These are phyloP conservation scores for Ceramica pisi DNA, from an alignment of 2,888 invertebrate genomes.

Conservation along the genomic window DNA sequence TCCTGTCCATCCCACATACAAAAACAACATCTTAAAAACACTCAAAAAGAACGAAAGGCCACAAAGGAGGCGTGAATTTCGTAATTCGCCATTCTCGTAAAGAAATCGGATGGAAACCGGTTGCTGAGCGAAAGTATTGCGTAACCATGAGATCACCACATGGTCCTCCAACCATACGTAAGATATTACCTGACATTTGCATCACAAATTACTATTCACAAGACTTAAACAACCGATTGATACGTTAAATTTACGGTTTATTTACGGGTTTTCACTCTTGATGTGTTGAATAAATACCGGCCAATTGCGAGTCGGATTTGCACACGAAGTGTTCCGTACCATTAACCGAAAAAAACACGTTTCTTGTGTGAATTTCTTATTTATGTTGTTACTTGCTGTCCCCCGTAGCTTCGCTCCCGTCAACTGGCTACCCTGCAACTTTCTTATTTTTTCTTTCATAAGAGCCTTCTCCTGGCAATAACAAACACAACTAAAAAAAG, in stretches of 20 bases:
- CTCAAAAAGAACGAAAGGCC: constrained; percentile 18
- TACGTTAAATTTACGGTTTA: constrained; percentile 22
- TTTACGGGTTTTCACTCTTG: constrained; percentile 9
- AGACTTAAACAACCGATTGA: constrained; percentile 35
- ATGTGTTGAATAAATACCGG: constrained; percentile 3
- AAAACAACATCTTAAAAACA: constrained; percentile 2
- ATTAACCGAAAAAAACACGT: too few relatives aligned
- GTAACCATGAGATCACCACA: constrained; percentile 61
- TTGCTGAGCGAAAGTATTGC: constrained; percentile 63
- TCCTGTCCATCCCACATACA: neutral
- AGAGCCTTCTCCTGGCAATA: too few relatives aligned
- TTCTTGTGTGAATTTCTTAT: too few relatives aligned
- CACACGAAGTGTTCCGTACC: too few relatives aligned
- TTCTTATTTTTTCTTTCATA: too few relatives aligned
- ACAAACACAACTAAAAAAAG: too few relatives aligned
- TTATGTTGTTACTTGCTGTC: too few relatives aligned
- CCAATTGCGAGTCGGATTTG: too few relatives aligned
- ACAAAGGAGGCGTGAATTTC: constrained; percentile 62
- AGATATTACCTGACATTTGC: constrained; percentile 33
- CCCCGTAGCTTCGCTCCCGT: too few relatives aligned
- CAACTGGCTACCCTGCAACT: too few relatives aligned
- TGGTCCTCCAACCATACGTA: constrained; percentile 32
- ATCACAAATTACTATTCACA: constrained; percentile 37
- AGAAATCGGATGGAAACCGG: constrained; percentile 62
- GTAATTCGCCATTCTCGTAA: constrained; percentile 61